A percentile compares a stretch with the other conserved stretches of the same genome.
Conservation (phyloP, 2,113 vertebrate genomes). For the Ammodytes marinus region DNA sequence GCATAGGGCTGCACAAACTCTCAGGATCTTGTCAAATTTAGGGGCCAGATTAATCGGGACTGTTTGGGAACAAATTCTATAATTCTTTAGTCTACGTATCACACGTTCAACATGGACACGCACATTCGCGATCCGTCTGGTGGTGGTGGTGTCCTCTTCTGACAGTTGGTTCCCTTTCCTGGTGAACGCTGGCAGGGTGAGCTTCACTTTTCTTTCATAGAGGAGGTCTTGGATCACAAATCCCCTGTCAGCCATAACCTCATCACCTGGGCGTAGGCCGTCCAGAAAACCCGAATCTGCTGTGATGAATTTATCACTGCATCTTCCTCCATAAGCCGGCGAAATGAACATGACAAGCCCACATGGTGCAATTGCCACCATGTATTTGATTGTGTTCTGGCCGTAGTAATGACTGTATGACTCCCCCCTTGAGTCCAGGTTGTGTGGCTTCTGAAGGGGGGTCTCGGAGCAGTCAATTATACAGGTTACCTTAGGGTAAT, state of each 20-base stretch:
- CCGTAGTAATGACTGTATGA: not conserved
- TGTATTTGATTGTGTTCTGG: not conserved
- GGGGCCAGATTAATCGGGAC: not conserved
- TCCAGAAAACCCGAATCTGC: not conserved
- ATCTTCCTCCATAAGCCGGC: not conserved
- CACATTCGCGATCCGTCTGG: no score
- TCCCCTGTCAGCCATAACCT: not conserved
- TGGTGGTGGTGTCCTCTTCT: no score
- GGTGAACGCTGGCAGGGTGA: not conserved
- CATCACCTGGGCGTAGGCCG: not conserved
- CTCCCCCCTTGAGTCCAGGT: not conserved
- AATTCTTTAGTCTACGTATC: not conserved
- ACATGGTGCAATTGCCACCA: conserved; percentile 4
- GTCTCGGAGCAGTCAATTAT: not conserved
- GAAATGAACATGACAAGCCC: conserved; percentile 22
- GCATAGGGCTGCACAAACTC: conserved; percentile 23
- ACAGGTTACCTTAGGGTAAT: not conserved
- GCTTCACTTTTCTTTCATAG: no score
- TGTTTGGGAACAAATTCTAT: not conserved
- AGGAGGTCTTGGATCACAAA: not conserved
- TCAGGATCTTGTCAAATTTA: conserved; percentile 21
- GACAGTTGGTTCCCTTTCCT: no score
- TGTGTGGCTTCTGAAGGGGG: not conserved
- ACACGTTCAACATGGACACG: not conserved
- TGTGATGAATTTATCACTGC: not conserved